Evolutionary conservation across 2,797 vertebrate genomes (phyloP), one percentile per base, ranked within the genome.

Genomic region (Cheracebus regulus): DNA sequence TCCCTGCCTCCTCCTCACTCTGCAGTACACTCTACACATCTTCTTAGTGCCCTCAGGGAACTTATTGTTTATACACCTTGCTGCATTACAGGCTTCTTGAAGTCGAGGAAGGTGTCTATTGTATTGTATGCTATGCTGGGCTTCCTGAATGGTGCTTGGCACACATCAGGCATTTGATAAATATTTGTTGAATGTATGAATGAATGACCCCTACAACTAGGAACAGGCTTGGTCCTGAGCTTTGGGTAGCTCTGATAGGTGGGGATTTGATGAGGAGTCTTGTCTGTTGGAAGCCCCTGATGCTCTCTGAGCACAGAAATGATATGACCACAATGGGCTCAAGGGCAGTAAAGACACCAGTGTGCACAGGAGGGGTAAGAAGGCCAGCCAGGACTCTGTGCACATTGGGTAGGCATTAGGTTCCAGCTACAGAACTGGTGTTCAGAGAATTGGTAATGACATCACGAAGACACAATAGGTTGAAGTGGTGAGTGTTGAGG

Each of bases 261-360:
- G 7, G 14, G 41, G 26, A 9, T 30, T 7, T 83, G 70, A n/a
- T 64, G 57, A 88, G 33, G 36, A 87, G 10, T 7, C 9, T 70
- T 24, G 19, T 67, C 73, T 82, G 39, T n/a, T 83, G 36, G 36
- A 89, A 82, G 24, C 9, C 14, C 33, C 52, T 80, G 46, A 26
- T 82, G 36, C 7, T 75, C 95, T 90, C 82, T 50, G 50, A 90
- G 73, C 82, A 86, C 28, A 83, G 73, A 95, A 92, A 72, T 72
- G 30, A 28, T 22, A 4, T 78, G 70, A 2, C 61, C 48, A 28
- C 17, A 22, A 5, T 41, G 64, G 81, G 14, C 64, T 92, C 50
- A 28, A 90, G 85, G 58, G 55, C 57, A 57, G 10, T 15, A 46
- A 75, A 80, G 55, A 87, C 6, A 76, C 8, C 36, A 24, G 22